phyloP scores from a whole-genome alignment of 2,888 invertebrate genomes.

The Ametastegia equiseti region DNA sequence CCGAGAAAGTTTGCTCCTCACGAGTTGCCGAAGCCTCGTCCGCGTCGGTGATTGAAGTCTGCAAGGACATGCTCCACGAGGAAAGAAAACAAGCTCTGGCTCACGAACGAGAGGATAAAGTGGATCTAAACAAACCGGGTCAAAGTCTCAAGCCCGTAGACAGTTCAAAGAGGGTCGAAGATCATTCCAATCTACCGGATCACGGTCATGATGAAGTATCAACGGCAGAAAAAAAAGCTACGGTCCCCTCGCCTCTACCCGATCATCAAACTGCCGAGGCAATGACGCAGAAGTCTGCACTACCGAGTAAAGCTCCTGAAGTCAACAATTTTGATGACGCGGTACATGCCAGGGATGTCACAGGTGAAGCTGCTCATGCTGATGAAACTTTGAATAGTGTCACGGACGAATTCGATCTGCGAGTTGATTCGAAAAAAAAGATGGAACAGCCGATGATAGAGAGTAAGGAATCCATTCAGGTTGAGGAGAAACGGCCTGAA shows the following conservation, averaged over 20 bases:
- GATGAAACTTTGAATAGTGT: background rate
- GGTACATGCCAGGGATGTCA: background rate
- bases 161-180: background rate
- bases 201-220: background rate
- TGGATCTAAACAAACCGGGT: background rate
- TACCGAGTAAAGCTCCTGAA: no score
- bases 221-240: no score
- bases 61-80: conserved; percentile 2
- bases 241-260: no score
- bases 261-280: no score
- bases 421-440: background rate
- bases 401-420: background rate
- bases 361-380: background rate
- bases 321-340: no score
- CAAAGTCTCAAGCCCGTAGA: background rate
- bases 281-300: no score
- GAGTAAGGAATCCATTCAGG: background rate
- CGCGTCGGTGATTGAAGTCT: background rate
- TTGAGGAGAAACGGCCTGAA: background rate
- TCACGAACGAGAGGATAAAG: background rate
- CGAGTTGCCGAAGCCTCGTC: background rate
- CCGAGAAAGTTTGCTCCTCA: background rate
- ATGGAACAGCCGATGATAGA: background rate
- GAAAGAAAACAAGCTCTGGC: conserved; percentile 5
- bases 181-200: background rate